Percentiles rank a stretch among this genome's conserved stretches.
Conservation (phyloP, 2,113 vertebrate genomes). For the Azemiops feae region DNA sequence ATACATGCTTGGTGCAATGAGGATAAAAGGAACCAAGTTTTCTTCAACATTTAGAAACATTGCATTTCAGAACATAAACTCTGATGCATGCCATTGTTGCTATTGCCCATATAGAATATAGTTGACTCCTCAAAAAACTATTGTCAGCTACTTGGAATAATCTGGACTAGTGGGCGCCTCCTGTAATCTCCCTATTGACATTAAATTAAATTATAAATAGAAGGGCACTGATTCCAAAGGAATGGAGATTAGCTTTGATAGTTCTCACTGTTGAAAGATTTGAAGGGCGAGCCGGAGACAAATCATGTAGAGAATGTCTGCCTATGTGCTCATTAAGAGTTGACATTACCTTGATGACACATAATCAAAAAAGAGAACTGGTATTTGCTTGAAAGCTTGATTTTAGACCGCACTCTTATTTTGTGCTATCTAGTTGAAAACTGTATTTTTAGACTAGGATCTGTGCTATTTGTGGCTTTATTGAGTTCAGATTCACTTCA, state of each 20-base stretch:
- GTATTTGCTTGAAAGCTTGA: background rate
- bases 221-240: background rate
- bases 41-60: background rate
- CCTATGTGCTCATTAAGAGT: background rate
- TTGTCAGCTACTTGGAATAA: background rate
- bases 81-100: background rate
- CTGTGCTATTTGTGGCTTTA: background rate
- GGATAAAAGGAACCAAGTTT: background rate
- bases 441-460: background rate
- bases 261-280: background rate
- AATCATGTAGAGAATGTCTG: background rate
- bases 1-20: background rate
- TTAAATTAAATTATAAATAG: background rate
- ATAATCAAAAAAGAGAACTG: background rate
- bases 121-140: background rate
- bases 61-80: background rate
- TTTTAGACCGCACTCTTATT: background rate
- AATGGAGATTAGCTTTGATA: background rate
- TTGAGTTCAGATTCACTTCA: background rate
- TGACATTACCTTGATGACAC: background rate
- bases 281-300: background rate
- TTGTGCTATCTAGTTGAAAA: background rate
- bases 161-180: background rate
- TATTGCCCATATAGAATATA: background rate
- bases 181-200: background rate